These are phyloP conservation scores for Halesus radiatus DNA, from an alignment of 1,140 invertebrate genomes.

Conservation along the genomic window DNA sequence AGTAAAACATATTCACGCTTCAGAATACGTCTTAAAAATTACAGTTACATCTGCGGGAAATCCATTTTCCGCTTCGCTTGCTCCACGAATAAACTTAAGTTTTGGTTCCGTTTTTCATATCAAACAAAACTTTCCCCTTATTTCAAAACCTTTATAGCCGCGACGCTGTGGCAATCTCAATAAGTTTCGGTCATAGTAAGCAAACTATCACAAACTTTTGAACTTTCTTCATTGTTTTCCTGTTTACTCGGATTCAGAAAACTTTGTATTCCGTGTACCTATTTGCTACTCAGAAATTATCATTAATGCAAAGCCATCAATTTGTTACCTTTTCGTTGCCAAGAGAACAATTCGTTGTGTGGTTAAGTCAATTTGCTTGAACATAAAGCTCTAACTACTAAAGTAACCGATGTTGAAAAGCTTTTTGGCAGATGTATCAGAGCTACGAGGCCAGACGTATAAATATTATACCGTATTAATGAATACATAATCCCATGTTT, in stretches of 20 bases:
- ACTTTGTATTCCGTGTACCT: no score
- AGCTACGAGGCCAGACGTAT: no score
- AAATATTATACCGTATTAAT: no score
- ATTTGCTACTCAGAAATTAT: neutral
- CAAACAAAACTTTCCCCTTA: conserved; percentile 24
- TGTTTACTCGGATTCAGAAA: neutral
- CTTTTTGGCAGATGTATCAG: no score
- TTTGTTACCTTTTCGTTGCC: no score
- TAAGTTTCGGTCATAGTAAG: neutral
- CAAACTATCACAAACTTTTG: conserved; percentile 24
- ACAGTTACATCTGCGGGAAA: neutral
- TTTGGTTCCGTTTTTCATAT: conserved; percentile 23
- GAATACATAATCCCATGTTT: no score
- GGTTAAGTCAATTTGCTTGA: no score
- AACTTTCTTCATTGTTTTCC: neutral
- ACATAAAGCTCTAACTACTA: no score
- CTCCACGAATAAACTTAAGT: conserved; percentile 21
- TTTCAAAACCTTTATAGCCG: conserved; percentile 11
- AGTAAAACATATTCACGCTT: neutral
- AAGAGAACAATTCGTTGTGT: no score
- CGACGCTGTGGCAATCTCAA: neutral
- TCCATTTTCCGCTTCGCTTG: conserved; percentile 17
- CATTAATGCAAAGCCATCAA: neutral
- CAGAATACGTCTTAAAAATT: conserved; percentile 3
- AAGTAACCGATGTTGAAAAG: no score